Percentiles rank a stretch among this genome's conserved stretches.
Conservation (phyloP, 2,888 invertebrate species). For the Crioceris asparagi region DNA sequence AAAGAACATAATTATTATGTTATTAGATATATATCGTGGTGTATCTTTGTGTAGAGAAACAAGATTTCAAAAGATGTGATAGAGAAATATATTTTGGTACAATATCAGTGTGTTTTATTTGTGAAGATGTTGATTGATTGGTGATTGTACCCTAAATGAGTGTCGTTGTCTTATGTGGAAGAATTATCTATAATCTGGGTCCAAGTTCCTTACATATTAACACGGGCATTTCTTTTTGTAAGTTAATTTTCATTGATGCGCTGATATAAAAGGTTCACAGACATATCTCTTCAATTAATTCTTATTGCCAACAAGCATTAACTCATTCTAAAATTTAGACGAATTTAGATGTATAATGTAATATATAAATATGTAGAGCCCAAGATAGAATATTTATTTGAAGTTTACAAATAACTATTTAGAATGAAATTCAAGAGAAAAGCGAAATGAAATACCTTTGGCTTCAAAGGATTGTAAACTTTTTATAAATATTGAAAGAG, state of each 20-base stretch:
- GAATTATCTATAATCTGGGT: slow-evolving; percentile 27
- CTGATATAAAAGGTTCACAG: slow-evolving; percentile 31
- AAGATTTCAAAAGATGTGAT: slow-evolving; percentile 28
- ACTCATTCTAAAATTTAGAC: slow-evolving; percentile 34
- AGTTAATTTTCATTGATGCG: too few species aligned
- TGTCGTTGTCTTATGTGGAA: slow-evolving; percentile 24
- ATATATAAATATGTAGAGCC: slow-evolving; percentile 31
- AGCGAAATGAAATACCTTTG: slow-evolving; percentile 12
- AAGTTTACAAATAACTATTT: slow-evolving; percentile 26
- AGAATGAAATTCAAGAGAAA: slow-evolving; percentile 12
- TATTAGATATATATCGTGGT: slow-evolving; percentile 27
- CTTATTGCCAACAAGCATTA: slow-evolving; percentile 32
- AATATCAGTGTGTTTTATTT: slow-evolving; percentile 29
- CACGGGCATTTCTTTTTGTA: slow-evolving; percentile 8
- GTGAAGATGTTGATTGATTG: slow-evolving; percentile 22
- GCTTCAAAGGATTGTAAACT: slow-evolving; percentile 27
- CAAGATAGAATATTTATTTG: slow-evolving; percentile 32
- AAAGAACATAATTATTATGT: slow-evolving; percentile 23
- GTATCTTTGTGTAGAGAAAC: slow-evolving; percentile 29
- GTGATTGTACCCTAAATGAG: too few species aligned
- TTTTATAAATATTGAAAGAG: slow-evolving; percentile 23
- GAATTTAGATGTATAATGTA: slow-evolving; percentile 34
- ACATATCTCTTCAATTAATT: slow-evolving; percentile 28
- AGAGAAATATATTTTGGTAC: slow-evolving; percentile 34
- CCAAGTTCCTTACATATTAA: slow-evolving; percentile 34